These are phyloP conservation scores for Channa maculata DNA, from an alignment of 2,113 vertebrate species.

Conservation along the genomic window DNA sequence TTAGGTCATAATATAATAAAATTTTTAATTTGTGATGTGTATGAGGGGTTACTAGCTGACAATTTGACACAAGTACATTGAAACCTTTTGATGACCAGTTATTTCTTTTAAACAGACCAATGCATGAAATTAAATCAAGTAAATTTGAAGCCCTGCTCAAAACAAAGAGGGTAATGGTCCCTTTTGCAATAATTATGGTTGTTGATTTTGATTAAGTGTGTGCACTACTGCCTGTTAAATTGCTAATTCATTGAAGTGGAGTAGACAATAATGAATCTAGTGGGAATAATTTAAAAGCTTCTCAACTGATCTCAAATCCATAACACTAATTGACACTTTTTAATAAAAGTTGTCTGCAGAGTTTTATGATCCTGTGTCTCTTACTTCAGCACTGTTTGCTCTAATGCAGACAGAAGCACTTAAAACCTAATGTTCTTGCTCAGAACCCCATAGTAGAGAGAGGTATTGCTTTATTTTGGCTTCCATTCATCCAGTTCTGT, in stretches of 20 bases:
- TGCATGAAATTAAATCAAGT: neutral
- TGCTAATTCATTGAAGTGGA: neutral
- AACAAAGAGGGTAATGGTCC: neutral
- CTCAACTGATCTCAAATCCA: neutral
- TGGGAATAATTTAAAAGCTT: constrained; percentile 11
- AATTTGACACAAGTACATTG: neutral
- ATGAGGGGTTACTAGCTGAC: too few species aligned
- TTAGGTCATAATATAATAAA: too few species aligned
- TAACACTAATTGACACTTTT: constrained; percentile 8
- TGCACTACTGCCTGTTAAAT: neutral
- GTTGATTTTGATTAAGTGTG: constrained; percentile 5
- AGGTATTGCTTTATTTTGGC: neutral
- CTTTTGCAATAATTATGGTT: neutral
- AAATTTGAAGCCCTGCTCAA: neutral
- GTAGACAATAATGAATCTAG: neutral
- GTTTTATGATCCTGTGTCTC: neutral
- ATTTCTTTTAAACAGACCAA: neutral
- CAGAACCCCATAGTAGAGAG: too few species aligned
- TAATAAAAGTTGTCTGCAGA: neutral
- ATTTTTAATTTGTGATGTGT: too few species aligned
- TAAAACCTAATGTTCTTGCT: neutral
- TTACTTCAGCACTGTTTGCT: neutral
- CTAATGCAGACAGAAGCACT: neutral
- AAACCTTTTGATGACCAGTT: neutral
- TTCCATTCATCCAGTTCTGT: neutral